phyloP scores from a whole-genome alignment of 2,113 vertebrate genomes.

The Cheilinus undulatus region DNA sequence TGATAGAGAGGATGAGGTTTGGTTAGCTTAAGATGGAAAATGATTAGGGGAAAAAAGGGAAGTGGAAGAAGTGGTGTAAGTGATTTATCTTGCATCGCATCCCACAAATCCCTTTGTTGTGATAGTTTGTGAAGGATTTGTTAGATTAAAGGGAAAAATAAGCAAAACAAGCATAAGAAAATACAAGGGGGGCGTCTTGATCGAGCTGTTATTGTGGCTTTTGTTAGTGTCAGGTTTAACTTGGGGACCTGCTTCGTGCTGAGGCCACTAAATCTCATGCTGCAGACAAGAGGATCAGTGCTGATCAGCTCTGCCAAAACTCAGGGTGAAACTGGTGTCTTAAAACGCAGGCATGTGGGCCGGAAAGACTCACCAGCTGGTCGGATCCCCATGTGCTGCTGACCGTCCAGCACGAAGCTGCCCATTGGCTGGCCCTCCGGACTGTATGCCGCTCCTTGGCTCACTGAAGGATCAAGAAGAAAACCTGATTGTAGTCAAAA shows the following conservation, averaged over 20 bases:
- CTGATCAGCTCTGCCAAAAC: slow-evolving; percentile 15
- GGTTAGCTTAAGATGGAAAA: slow-evolving; percentile 54
- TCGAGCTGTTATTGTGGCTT: slow-evolving; percentile 34
- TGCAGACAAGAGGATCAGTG: slow-evolving; percentile 41
- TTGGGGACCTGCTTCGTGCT: slow-evolving; percentile 20
- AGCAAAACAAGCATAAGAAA: slow-evolving; percentile 77
- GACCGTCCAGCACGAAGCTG: slow-evolving; percentile 99
- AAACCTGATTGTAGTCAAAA: slow-evolving; percentile 99
- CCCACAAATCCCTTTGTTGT: slow-evolving; percentile 42
- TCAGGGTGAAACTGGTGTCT: slow-evolving; percentile 35
- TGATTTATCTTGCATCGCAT: slow-evolving; percentile 12
- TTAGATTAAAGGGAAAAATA: slow-evolving; percentile 73
- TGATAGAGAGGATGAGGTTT: slow-evolving; percentile 11
- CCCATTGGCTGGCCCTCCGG: slow-evolving; percentile 99
- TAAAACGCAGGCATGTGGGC: slow-evolving; percentile 56
- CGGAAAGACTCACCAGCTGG: slow-evolving; percentile 90
- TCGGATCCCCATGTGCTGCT: slow-evolving; percentile 99
- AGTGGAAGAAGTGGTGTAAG: not conserved
- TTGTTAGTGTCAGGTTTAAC: slow-evolving; percentile 51
- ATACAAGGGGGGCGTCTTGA: slow-evolving; percentile 28
- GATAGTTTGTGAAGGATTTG: slow-evolving; percentile 30
- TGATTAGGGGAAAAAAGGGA: slow-evolving; percentile 13
- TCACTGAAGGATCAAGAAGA: slow-evolving; percentile 99
- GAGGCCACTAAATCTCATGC: slow-evolving; percentile 55
- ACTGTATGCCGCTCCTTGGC: slow-evolving; percentile 99